phyloP scores from a whole-genome alignment of 2,797 vertebrate species.

The Tragelaphus oryx region DNA sequence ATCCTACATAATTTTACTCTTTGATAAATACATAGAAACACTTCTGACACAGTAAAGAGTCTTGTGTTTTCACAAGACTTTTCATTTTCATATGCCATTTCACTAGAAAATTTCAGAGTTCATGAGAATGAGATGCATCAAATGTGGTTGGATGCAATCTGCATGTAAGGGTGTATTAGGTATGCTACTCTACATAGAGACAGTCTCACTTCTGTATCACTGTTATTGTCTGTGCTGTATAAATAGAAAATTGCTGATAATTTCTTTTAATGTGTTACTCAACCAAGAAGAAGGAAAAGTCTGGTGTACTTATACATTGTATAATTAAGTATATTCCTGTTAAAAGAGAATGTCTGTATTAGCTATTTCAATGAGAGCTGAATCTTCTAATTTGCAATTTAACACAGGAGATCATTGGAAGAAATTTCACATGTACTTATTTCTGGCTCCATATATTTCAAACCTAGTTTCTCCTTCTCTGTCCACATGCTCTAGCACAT shows the following conservation, averaged over 20 bases:
- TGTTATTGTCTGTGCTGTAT: not conserved
- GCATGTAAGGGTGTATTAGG: not conserved
- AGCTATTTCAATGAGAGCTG: not conserved
- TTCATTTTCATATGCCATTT: not conserved
- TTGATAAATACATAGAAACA: not conserved
- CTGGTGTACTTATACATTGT: not conserved
- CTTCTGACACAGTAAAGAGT: not conserved
- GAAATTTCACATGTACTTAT: not conserved
- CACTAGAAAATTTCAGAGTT: not conserved
- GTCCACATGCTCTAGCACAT: not conserved
- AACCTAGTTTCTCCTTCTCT: not conserved
- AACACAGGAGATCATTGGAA: not conserved
- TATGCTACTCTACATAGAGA: not conserved
- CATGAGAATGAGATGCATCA: not conserved
- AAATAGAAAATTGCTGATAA: not conserved
- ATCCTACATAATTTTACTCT: not conserved
- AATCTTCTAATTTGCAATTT: not conserved
- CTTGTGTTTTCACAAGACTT: not conserved
- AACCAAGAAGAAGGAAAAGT: not conserved
- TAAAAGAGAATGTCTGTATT: not conserved
- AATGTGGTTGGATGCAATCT: not conserved
- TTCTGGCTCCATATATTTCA: not conserved
- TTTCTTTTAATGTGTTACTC: not conserved
- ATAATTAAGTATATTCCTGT: not conserved
- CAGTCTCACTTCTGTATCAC: not conserved